phyloP scores from a whole-genome alignment of 2,113 vertebrate species.

The Megaceryle maxima region DNA sequence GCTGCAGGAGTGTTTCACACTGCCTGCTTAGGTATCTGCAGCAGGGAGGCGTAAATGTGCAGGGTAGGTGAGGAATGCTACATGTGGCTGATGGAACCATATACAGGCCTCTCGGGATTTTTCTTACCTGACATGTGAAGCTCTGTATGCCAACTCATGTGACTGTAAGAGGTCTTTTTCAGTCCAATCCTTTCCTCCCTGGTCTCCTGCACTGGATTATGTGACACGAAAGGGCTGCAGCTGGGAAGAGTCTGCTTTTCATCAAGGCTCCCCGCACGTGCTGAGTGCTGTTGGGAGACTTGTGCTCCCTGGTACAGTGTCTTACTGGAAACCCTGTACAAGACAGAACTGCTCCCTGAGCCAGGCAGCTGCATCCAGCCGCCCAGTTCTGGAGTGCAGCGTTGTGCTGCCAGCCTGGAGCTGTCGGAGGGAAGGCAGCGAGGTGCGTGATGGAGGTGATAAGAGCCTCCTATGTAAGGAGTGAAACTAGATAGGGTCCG shows the following conservation, averaged over 20 bases:
- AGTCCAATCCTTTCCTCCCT: background rate
- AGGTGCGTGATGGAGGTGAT: background rate
- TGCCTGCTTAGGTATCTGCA: background rate
- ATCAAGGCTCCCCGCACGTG: background rate
- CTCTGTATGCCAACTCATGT: background rate
- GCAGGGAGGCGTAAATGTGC: background rate
- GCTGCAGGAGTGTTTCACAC: background rate
- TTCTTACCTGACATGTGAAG: background rate
- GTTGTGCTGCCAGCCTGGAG: background rate
- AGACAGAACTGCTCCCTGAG: background rate
- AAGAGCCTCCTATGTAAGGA: background rate
- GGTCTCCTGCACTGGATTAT: background rate
- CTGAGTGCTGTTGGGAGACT: background rate
- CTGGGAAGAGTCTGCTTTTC: background rate
- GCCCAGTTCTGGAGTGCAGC: accelerated
- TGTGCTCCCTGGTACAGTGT: background rate
- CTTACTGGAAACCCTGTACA: background rate
- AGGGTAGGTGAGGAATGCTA: too few relatives aligned
- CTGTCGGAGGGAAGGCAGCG: background rate
- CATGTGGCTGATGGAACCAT: background rate
- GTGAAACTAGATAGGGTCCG: background rate
- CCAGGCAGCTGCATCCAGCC: background rate
- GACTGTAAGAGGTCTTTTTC: background rate
- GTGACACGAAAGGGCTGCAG: background rate
- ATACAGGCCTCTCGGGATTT: background rate